These are phyloP conservation scores for Rhinopomastus cyanomelas DNA, from an alignment of 2,113 vertebrate species.

Conservation along the genomic window DNA sequence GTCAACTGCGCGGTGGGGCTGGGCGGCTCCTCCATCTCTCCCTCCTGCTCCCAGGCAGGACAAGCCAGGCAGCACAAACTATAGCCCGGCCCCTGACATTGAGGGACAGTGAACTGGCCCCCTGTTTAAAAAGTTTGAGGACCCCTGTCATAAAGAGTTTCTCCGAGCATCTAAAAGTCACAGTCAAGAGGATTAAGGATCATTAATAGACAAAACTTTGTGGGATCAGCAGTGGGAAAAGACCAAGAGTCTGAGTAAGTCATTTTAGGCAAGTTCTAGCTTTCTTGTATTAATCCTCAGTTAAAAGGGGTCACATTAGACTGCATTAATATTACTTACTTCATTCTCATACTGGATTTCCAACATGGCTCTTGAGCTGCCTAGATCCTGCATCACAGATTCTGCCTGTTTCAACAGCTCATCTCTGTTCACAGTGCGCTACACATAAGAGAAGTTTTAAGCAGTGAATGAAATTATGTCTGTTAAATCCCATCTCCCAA, in stretches of 20 bases:
- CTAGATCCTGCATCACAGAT: constrained; percentile 98
- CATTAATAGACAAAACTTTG: neutral
- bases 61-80: no score
- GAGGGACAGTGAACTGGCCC: no score
- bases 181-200: neutral
- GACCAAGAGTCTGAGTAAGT: neutral
- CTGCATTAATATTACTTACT: constrained; percentile 77
- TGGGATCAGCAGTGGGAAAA: neutral
- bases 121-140: no score
- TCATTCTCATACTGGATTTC: constrained; percentile 99
- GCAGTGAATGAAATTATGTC: constrained; percentile 8
- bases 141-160: no score
- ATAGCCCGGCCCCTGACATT: no score
- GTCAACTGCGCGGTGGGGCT: no score
- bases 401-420: constrained; percentile 98
- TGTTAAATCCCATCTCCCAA: constrained; percentile 25
- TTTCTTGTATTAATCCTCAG: neutral
- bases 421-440: constrained; percentile 99
- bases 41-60: no score
- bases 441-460: constrained; percentile 45
- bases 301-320: constrained; percentile 14
- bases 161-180: neutral
- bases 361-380: constrained; percentile 98
- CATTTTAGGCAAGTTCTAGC: neutral
- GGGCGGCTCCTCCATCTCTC: no score